Base-by-base conservation (phyloP, 2,113 vertebrate species). In the Rhinichthys klamathensis region DNA sequence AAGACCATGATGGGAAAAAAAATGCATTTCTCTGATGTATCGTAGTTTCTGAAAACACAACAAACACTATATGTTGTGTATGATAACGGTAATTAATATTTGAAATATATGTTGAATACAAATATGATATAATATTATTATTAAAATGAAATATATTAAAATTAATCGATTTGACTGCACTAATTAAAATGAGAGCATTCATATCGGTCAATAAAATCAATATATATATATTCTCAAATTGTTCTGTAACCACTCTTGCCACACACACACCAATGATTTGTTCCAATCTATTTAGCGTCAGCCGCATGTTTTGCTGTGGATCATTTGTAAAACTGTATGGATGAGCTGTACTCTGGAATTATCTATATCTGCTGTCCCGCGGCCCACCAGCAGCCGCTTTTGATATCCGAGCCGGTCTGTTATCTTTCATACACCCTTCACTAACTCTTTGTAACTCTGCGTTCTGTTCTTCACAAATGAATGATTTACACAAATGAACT, bases 251-350 rank as follows among this genome's bases (percentile, higher is more conserved):
- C 7, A 30, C 67, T 35, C 70, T 80, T 46, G 12, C 54, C 25
- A 72, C 85, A 82, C 51, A 27, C 78, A 46, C 44, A 12, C 41
- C 8, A 11, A 49, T 38, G 81, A 51, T 73, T 72, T 76, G 78
- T 90, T 88, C 78, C 79, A 61, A 74, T 56, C 69, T 63, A 75
- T 87, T 85, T 85, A 88, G 18, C 35, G 8, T 8, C 9, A 54
- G 82, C 69, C 61, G 25, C 51, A 61, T 85, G 80, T 63, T 65
- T 79, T 35, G 25, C 77, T 44, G 73, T 58, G 85, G 89, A 51
- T 89, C 88, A 86, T 89, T 90, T 85, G 85, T 21, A 65, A 46
- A 21, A 56, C 88, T 67, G 72, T 44, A 84, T 85, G 87, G 84
- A 88, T 84, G 76, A 49, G 74, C 46, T 80, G 72, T 78, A 63